Evolutionary conservation across 2,797 vertebrate species (phyloP).

Genomic region (Aratinga solstitialis): DNA sequence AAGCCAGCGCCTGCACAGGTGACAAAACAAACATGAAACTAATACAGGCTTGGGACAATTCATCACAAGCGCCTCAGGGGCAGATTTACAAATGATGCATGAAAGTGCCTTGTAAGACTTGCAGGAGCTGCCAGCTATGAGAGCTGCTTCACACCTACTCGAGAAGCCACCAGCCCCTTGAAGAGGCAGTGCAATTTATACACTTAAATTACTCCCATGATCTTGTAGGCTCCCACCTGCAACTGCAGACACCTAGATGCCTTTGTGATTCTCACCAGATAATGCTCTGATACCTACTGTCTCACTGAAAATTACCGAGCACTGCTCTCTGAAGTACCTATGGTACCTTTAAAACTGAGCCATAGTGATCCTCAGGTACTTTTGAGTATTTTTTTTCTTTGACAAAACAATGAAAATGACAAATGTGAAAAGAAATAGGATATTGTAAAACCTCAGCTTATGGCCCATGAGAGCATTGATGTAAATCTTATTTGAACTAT

Average conservation of each 20-base stretch:
- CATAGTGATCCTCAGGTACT: neutral
- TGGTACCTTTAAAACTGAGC: neutral
- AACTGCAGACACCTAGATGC: neutral
- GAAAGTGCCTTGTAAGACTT: neutral
- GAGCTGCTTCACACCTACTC: slow-evolving; percentile 8
- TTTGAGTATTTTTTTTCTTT: rapidly evolving
- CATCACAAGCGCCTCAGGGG: neutral
- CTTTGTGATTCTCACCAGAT: neutral
- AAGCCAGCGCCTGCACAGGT: neutral
- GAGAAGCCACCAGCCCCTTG: neutral
- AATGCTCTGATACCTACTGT: neutral
- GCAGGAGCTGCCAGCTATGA: neutral
- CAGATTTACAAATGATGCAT: slow-evolving; percentile 19
- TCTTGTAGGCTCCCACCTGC: neutral
- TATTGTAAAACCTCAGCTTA: neutral
- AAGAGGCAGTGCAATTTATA: neutral
- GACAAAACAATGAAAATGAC: neutral
- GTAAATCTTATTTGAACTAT: neutral
- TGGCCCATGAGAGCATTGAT: neutral
- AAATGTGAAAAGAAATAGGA: neutral
- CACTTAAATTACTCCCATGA: neutral
- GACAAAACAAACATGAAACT: neutral
- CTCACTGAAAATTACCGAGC: neutral
- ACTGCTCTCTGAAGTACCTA: neutral
- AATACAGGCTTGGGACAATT: neutral